A percentile compares a stretch with the other conserved stretches of the same genome.
Conservation (phyloP, 2,888 invertebrate species). For the Elysia crispata region DNA sequence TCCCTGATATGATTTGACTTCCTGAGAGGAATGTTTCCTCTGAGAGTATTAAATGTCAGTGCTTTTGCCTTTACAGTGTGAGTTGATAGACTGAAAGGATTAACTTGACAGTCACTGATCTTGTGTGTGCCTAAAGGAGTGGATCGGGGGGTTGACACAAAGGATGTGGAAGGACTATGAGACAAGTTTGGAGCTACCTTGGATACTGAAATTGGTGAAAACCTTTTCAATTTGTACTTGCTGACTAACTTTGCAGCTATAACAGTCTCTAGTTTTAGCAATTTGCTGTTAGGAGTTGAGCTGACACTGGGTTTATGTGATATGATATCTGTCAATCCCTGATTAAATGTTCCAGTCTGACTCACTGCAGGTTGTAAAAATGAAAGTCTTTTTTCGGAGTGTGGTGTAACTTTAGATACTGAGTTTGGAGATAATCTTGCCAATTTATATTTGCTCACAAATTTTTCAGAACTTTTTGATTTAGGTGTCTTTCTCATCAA, state of each 20-base stretch:
- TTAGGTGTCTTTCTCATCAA: neutral
- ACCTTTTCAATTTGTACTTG: slow-evolving; percentile 54
- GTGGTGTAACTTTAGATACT: neutral
- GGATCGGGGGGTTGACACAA: neutral
- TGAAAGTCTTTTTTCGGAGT: too few species aligned
- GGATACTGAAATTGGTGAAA: slow-evolving; percentile 40
- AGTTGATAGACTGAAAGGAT: too few species aligned
- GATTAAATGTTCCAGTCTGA: too few species aligned
- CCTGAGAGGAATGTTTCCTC: too few species aligned
- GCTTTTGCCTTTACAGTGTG: too few species aligned
- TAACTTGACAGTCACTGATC: too few species aligned
- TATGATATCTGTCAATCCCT: too few species aligned
- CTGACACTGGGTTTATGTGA: neutral
- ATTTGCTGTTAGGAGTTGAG: slow-evolving; percentile 21
- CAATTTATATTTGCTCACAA: neutral
- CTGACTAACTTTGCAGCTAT: slow-evolving; percentile 53
- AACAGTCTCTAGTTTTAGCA: slow-evolving; percentile 20
- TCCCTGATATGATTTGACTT: too few species aligned
- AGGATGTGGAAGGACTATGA: too few species aligned
- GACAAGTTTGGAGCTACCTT: slow-evolving; percentile 11
- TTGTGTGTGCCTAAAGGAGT: too few species aligned
- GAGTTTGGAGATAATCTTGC: neutral
- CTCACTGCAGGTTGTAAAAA: too few species aligned
- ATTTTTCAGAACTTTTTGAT: neutral
- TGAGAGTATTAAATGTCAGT: too few species aligned